These are phyloP conservation scores for Drosophila pandora DNA, from an alignment of 1,140 invertebrate species.

Conservation along the genomic window DNA sequence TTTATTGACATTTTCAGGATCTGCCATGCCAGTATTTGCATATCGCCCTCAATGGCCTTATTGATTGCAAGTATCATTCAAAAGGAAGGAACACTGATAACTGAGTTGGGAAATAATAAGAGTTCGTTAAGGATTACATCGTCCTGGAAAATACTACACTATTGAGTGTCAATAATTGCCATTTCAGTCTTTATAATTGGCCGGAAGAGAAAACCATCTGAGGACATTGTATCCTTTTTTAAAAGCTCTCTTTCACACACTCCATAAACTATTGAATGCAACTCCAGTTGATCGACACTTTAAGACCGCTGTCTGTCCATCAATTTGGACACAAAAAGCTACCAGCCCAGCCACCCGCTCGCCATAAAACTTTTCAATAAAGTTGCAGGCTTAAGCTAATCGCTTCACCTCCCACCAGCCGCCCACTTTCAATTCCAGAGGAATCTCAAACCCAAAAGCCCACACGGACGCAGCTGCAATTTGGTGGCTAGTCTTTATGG, in stretches of 20 bases:
- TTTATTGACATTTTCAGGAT: conserved; percentile 61
- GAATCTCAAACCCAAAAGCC: conserved; percentile 3
- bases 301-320: conserved; percentile 18
- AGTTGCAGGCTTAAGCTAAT: conserved; percentile 70
- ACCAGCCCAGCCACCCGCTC: conserved; percentile 9
- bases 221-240: not conserved
- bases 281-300: conserved; percentile 12
- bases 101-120: conserved; percentile 21
- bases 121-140: too few species aligned
- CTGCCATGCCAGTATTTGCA: conserved; percentile 27
- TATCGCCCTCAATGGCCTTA: conserved; percentile 29
- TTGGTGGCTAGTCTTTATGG: conserved; percentile 37
- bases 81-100: not conserved
- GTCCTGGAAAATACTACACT: too few species aligned
- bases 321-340: conserved; percentile 33
- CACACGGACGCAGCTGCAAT: conserved; percentile 35
- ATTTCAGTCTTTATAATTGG: not conserved
- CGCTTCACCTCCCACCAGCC: conserved; percentile 37
- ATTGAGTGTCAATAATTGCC: not conserved
- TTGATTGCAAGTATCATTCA: conserved; percentile 11
- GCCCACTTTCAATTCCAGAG: conserved; percentile 1
- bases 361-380: conserved; percentile 71
- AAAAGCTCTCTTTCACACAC: not conserved
- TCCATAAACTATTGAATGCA: conserved; percentile 32
- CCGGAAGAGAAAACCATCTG: not conserved